Base-by-base conservation (phyloP, 2,797 vertebrate genomes). In the Anguilla obscura region DNA sequence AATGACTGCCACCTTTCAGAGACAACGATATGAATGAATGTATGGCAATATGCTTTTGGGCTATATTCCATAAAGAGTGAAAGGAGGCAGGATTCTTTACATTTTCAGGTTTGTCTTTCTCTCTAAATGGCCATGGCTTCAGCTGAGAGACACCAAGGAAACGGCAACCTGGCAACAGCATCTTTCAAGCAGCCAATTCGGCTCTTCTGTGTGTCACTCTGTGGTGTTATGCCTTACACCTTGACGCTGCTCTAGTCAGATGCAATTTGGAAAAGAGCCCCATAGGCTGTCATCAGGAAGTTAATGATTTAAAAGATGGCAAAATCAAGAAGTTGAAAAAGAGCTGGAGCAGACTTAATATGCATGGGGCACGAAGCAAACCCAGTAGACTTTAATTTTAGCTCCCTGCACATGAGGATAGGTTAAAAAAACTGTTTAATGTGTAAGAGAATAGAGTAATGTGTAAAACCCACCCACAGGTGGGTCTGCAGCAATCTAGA, bases 271-370 rank as follows among this genome's bases (percentile, higher is more conserved):
- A 30, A 85, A 85, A 85, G 84, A 36, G 52, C 52, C 84, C 60
- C 84, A 85, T 14, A 85, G 12, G 16, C 84, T 85, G 84, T 82
- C 79, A 50, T 45, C 79, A n/a, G 74, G 40, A 87, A 82, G 58
- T 36, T 80, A 36, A 82, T 56, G 79, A 82, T 82, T 82, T 60
- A 48, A 87, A 54, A 87, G 79, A 87, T 48, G 56, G 86, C 54
- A 79, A 82, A 45, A 82, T 82, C 50, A 82, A 50, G 79, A 48
- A 24, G n/a, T 48, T 50, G 79, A 12, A 52, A 12, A 52, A 52
- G 10, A 80, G 40, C 76, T 21, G 30, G 10, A 48, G 79, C 21
- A 82, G 18, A 8, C 79, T 48, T 30, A 40, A 76, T 76, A 1
- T 76, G 12, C 71, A 18, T 8, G 3, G 40, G 45, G 3, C 33